These are phyloP conservation scores for Calameuta pallipes DNA, from an alignment of 2,888 invertebrate genomes.

Conservation along the genomic window DNA sequence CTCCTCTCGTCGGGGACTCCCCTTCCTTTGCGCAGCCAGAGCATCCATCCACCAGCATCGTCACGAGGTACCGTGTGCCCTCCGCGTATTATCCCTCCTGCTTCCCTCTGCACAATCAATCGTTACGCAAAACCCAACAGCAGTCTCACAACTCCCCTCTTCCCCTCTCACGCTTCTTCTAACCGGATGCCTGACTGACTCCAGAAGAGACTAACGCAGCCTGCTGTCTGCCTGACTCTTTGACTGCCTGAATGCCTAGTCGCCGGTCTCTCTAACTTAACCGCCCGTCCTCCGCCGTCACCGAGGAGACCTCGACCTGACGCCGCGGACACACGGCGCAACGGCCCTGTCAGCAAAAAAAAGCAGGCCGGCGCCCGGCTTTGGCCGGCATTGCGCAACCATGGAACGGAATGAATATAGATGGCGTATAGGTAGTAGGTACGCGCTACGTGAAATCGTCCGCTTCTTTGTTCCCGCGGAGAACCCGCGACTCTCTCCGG, in stretches of 20 bases:
- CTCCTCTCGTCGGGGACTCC: slow-evolving; percentile 17
- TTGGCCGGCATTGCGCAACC: slow-evolving; percentile 18
- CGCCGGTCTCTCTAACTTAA: slow-evolving; percentile 53
- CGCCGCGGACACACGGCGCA: slow-evolving; percentile 3
- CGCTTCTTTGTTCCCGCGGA: slow-evolving; percentile 19
- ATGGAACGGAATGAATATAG: slow-evolving; percentile 19
- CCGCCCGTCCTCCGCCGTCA: slow-evolving; percentile 43
- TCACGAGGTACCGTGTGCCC: slow-evolving; percentile 11
- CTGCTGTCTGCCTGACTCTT: too few species aligned
- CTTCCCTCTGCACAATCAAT: slow-evolving; percentile 27
- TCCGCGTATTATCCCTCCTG: slow-evolving; percentile 16
- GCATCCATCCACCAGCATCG: slow-evolving; percentile 11
- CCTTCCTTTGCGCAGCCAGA: slow-evolving; percentile 16
- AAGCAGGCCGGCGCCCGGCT: slow-evolving; percentile 13
- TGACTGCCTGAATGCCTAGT: slow-evolving; percentile 3
- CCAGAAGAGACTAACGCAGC: slow-evolving; percentile 10
- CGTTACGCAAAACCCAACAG: slow-evolving; percentile 23
- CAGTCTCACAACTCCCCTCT: slow-evolving; percentile 14
- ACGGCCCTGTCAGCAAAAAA: slow-evolving; percentile 10
- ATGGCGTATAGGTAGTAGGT: slow-evolving; percentile 10
- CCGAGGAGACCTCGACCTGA: slow-evolving; percentile 8
- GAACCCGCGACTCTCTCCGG: slow-evolving; percentile 1
- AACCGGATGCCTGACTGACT: too few species aligned
- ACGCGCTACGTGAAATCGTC: slow-evolving; percentile 18
- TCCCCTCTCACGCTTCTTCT: slow-evolving; percentile 2